Conservation (phyloP, 2,113 vertebrate species). For the Zosterops borbonicus region DNA sequence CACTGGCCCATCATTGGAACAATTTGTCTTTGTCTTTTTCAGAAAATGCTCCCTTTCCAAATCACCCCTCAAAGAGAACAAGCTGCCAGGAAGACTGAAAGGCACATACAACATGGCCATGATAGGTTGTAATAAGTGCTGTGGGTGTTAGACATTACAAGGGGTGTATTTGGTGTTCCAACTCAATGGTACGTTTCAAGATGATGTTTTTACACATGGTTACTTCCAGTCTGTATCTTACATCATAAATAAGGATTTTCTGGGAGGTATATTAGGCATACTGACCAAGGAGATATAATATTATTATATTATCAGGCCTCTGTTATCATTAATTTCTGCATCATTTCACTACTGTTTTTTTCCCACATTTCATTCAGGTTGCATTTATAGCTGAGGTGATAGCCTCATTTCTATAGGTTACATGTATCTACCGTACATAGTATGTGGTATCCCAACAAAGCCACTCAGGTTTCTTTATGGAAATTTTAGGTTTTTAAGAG, state of each 20-base stretch:
- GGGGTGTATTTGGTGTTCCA: not conserved
- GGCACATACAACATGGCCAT: not conserved
- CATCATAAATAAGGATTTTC: not conserved
- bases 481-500: not conserved
- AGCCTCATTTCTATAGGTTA: not conserved
- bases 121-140: not conserved
- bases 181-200: not conserved
- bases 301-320: not conserved
- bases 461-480: not conserved
- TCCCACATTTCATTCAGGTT: not conserved
- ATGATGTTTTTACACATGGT: not conserved
- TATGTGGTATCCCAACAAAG: not conserved
- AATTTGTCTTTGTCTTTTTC: conserved; percentile 31
- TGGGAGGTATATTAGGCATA: not conserved
- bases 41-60: not conserved
- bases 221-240: not conserved
- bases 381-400: not conserved
- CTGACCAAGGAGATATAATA: not conserved
- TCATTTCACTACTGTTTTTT: not conserved
- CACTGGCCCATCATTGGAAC: not conserved
- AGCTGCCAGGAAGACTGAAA: conserved; percentile 22
- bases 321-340: not conserved
- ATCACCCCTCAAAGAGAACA: not conserved
- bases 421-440: not conserved
- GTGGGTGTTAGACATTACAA: not conserved